These are phyloP conservation scores for Siniperca scherzeri DNA, from an alignment of 2,797 vertebrate genomes.

Conservation along the genomic window DNA sequence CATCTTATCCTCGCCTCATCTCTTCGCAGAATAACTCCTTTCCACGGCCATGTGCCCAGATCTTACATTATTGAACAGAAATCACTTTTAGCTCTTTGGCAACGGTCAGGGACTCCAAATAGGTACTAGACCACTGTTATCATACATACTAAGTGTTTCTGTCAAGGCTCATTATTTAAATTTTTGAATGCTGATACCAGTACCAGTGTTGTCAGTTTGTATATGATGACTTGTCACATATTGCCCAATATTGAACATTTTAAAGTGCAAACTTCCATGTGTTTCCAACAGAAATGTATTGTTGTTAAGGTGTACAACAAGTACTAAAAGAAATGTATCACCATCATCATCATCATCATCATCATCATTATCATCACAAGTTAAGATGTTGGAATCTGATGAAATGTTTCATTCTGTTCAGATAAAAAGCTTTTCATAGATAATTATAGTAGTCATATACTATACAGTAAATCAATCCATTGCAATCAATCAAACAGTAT, in stretches of 20 bases:
- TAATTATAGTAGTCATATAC: neutral
- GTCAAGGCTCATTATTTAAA: conserved; percentile 60
- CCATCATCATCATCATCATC: neutral
- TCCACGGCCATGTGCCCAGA: conserved; percentile 51
- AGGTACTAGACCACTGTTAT: conserved; percentile 53
- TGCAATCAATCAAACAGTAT: neutral
- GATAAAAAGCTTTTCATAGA: conserved; percentile 4
- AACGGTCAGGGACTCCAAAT: conserved; percentile 60
- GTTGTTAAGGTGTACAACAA: neutral
- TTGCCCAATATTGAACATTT: conserved; percentile 8
- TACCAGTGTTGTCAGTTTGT: conserved; percentile 11
- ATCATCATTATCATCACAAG: neutral
- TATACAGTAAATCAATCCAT: conserved; percentile 10
- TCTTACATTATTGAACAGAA: conserved; percentile 75
- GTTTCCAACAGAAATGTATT: neutral
- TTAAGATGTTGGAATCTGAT: conserved; percentile 10
- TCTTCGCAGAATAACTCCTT: conserved; percentile 61
- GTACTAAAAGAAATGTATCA: neutral
- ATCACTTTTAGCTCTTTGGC: conserved; percentile 73
- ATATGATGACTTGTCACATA: conserved; percentile 24
- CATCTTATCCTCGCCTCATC: conserved; percentile 68
- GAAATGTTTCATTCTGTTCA: conserved; percentile 1
- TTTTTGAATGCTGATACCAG: conserved; percentile 31
- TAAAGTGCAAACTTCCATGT: neutral
- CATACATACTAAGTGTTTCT: conserved; percentile 57